These are phyloP conservation scores for Ornithoptera priamus DNA, from an alignment of 2,888 invertebrate genomes.

Conservation along the genomic window DNA sequence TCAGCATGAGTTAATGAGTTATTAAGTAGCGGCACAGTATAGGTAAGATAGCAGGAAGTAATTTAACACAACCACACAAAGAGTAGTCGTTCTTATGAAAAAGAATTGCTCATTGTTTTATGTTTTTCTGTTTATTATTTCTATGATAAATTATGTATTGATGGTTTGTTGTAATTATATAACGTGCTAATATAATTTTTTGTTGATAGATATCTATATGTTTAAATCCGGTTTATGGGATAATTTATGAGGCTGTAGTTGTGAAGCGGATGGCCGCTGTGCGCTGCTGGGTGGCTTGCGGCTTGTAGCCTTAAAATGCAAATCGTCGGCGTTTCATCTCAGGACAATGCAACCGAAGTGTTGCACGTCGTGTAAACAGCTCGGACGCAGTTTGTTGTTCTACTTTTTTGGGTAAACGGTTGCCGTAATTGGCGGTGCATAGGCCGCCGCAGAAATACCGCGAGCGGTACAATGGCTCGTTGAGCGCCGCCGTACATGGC, in stretches of 20 bases:
- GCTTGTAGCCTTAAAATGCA: constrained; percentile 71
- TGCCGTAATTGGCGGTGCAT: constrained; percentile 70
- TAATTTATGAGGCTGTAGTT: constrained; percentile 51
- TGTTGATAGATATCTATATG: constrained; percentile 15
- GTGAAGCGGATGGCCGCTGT: constrained; percentile 31
- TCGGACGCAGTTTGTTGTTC: constrained; percentile 69
- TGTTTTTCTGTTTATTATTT: constrained; percentile 32
- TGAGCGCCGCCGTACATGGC: constrained; percentile 65
- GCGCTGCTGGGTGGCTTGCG: constrained; percentile 37
- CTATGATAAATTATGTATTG: constrained; percentile 32
- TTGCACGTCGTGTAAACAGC: constrained; percentile 75
- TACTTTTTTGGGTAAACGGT: constrained; percentile 78
- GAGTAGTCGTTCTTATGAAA: constrained; percentile 39
- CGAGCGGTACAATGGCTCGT: constrained; percentile 69
- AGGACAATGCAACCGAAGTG: constrained; percentile 73
- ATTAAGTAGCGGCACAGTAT: constrained; percentile 40
- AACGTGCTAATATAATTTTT: background rate
- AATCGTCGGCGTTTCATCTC: constrained; percentile 69
- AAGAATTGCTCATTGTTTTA: constrained; percentile 38
- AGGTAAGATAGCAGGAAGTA: constrained; percentile 43
- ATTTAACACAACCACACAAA: constrained; percentile 38
- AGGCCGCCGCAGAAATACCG: constrained; percentile 72
- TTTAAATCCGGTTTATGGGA: constrained; percentile 45
- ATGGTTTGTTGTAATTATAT: constrained; percentile 25
- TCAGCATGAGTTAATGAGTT: constrained; percentile 45